Percentiles rank a stretch among this genome's conserved stretches.
These are phyloP conservation scores for Rhingia rostrata DNA, from an alignment of 2,888 invertebrate genomes.

Conservation along the genomic window DNA sequence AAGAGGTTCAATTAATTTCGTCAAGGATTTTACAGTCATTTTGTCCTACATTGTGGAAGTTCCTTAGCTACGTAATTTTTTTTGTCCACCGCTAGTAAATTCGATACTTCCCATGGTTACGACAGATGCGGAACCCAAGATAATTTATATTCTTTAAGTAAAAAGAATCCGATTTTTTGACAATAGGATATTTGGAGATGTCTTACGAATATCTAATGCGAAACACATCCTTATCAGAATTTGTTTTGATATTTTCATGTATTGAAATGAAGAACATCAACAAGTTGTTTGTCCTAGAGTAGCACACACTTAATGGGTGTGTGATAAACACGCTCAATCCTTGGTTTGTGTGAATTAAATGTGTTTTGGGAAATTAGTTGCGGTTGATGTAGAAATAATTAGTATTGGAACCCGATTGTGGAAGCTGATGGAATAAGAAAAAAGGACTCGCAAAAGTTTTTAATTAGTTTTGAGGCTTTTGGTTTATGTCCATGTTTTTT, in stretches of 20 bases:
- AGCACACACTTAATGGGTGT: no score
- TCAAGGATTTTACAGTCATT: slow-evolving; percentile 68
- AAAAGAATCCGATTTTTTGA: not conserved
- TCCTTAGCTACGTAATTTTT: slow-evolving; percentile 50
- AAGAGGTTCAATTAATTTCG: slow-evolving; percentile 76
- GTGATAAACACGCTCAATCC: slow-evolving; percentile 34
- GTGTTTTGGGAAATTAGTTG: slow-evolving; percentile 68
- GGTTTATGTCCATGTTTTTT: slow-evolving; percentile 26
- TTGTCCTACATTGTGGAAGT: slow-evolving; percentile 53
- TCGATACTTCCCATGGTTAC: slow-evolving; percentile 30
- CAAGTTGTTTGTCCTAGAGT: no score
- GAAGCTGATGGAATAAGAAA: slow-evolving; percentile 11
- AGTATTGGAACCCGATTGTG: slow-evolving; percentile 28
- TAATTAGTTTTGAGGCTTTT: slow-evolving; percentile 73
- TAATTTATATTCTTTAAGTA: slow-evolving; percentile 56
- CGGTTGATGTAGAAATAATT: slow-evolving; percentile 58
- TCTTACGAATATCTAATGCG: slow-evolving; percentile 34
- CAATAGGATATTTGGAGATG: slow-evolving; percentile 27
- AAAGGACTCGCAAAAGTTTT: slow-evolving; percentile 58
- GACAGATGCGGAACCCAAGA: slow-evolving; percentile 20
- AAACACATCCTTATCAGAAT: slow-evolving; percentile 23
- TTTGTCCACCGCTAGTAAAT: not conserved
- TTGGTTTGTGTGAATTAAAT: slow-evolving; percentile 30
- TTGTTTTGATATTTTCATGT: slow-evolving; percentile 36
- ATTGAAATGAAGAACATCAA: slow-evolving; percentile 20